Base-by-base conservation (phyloP, 2,888 invertebrate genomes). In the Scaptomyza parva region DNA sequence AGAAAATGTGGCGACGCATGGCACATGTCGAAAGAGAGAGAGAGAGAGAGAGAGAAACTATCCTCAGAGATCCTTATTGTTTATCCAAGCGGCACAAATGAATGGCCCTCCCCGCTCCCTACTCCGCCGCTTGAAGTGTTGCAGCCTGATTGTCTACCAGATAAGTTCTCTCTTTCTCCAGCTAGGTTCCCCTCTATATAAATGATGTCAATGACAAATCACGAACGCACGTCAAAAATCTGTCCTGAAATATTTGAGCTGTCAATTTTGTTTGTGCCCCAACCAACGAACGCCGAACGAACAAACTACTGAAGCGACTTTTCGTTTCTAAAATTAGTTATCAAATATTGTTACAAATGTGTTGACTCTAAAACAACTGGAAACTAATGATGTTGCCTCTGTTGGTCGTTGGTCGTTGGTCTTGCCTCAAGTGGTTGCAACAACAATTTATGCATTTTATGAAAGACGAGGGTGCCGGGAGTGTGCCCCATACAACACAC, bases 161-260 rank as follows among this genome's bases (percentile, higher is more conserved):
- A 39, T 14, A 52, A 53, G 26, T 12, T n/a, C 8, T 17, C 8
- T 6, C 24, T 28, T 22, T 11, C 7, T 22, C 30, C 41, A 28
- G 18, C 39, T n/a, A n/a, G n/a, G n/a, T n/a, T 12, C 57, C 22
- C 40, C 47, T 59, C 60, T 20, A n/a, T 18, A 6, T 77, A 85
- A 88, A 89, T 86, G 83, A 89, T 87, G 89, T 90, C 89, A 89
- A 89, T 90, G 89, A 89, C 90, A 89, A 89, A 89, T 90, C 89
- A 89, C 89, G 88, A 80, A 74, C 78, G 80, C 88, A 90, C 89
- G 89, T 89, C 89, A 89, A 89, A 89, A 89, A 88, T 90, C 88
- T 86, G 82, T 83, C 81, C 83, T 79, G 77, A 89, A 88, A 90
- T 90, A 89, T 90, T 89, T 84, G 86, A 81, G 82, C 86, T 89